Conservation (phyloP, 2,797 vertebrate genomes). For the Neosilurus mollespiculum region DNA sequence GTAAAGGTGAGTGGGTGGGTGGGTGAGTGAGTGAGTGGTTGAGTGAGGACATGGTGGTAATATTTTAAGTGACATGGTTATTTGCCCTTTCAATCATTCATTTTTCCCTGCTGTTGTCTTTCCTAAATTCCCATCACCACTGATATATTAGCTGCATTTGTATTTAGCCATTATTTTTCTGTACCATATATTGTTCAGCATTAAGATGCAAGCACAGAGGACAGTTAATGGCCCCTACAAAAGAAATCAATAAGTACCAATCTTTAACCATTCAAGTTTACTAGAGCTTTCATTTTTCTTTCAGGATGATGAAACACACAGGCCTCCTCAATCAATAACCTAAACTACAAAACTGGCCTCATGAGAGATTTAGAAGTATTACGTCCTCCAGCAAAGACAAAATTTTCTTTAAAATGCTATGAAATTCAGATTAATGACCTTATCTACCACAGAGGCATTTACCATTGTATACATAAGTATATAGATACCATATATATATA, state of each 20-base stretch:
- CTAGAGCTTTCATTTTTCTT: constrained; percentile 3
- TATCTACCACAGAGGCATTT: not conserved
- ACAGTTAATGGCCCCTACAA: not conserved
- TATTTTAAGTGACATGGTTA: not conserved
- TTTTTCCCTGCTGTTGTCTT: too few relatives aligned
- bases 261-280: not conserved
- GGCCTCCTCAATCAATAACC: constrained; percentile 10
- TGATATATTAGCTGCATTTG: not conserved
- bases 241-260: constrained; percentile 1
- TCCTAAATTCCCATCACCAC: not conserved
- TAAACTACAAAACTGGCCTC: not conserved
- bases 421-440: constrained; percentile 35
- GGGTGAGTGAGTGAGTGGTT: too few relatives aligned
- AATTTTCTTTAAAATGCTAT: not conserved
- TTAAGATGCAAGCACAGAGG: not conserved
- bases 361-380: not conserved
- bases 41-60: not conserved
- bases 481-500: too few relatives aligned
- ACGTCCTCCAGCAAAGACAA: constrained; percentile 1
- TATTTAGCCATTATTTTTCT: not conserved
- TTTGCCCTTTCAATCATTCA: not conserved
- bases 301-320: not conserved
- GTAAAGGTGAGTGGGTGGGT: too few relatives aligned
- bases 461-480: too few relatives aligned
- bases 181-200: not conserved